Evolutionary conservation across 2,888 invertebrate genomes (phyloP).

Genomic region (Orthosia incerta): DNA sequence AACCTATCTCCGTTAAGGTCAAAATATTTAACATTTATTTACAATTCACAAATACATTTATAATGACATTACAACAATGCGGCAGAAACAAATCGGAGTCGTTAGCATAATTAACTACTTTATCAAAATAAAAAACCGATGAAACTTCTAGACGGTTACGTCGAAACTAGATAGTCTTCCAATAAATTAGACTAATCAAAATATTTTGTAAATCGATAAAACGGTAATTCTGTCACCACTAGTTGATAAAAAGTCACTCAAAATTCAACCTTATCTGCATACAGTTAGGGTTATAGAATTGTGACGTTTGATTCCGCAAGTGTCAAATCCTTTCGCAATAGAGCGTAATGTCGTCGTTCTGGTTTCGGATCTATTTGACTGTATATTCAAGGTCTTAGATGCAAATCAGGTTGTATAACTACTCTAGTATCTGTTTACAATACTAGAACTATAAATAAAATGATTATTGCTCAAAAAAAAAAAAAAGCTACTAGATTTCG

Average conservation of each 20-base stretch:
- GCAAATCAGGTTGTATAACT: conserved; percentile 72
- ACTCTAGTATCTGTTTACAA: conserved; percentile 64
- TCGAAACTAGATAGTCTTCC: conserved; percentile 48
- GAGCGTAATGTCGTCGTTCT: conserved; percentile 76
- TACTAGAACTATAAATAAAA: conserved; percentile 28
- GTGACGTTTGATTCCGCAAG: conserved; percentile 50
- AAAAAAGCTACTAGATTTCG: conserved; percentile 22
- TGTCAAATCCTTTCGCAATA: conserved; percentile 74
- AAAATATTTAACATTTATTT: conserved; percentile 48
- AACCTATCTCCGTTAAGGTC: conserved; percentile 34
- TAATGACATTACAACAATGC: conserved; percentile 46
- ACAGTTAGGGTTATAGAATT: conserved; percentile 50
- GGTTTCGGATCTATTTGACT: conserved; percentile 77
- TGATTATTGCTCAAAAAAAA: conserved; percentile 5
- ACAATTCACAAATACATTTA: conserved; percentile 34
- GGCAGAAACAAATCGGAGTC: conserved; percentile 36
- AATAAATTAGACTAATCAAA: conserved; percentile 60
- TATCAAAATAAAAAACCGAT: conserved; percentile 46
- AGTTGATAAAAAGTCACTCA: neutral
- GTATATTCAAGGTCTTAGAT: conserved; percentile 77
- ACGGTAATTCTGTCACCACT: conserved; percentile 44
- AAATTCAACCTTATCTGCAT: conserved; percentile 52
- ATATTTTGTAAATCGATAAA: conserved; percentile 51
- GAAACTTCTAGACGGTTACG: conserved; percentile 54
- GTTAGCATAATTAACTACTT: conserved; percentile 52